Percentiles rank a stretch among this genome's conserved stretches.
phyloP scores from a whole-genome alignment of 2,113 vertebrate species.

The Lampris megalopsis region DNA sequence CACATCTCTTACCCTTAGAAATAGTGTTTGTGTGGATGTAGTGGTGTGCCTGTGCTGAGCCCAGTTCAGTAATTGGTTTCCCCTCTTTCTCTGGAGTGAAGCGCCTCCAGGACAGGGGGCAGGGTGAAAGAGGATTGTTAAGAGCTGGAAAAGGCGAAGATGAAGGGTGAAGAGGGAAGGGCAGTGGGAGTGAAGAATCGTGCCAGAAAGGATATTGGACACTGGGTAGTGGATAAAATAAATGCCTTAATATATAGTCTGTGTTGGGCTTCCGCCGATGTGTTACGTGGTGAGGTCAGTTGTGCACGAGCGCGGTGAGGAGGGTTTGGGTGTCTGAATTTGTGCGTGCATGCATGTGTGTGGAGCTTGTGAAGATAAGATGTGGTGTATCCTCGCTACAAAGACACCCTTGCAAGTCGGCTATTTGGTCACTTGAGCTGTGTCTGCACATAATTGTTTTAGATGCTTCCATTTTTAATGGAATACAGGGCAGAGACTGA shows the following conservation, averaged over 20 bases:
- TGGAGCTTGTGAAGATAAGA: conserved; percentile 10
- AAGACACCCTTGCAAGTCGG: neutral
- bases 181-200: conserved; percentile 6
- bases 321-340: neutral
- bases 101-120: conserved; percentile 28
- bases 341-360: neutral
- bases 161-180: conserved; percentile 23
- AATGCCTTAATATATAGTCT: conserved; percentile 22
- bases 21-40: conserved; percentile 7
- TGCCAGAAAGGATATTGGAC: conserved; percentile 32
- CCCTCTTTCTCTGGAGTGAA: conserved; percentile 26
- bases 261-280: neutral
- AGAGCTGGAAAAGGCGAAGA: neutral
- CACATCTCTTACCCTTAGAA: conserved; percentile 10
- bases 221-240: conserved; percentile 40
- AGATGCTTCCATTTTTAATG: conserved; percentile 18
- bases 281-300: conserved; percentile 1
- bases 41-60: neutral
- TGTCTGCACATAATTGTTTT: conserved; percentile 13
- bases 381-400: neutral
- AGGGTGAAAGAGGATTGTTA: neutral
- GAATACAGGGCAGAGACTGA: neutral
- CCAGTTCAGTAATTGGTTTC: conserved; percentile 57
- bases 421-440: neutral
- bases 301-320: neutral